Evolutionary conservation across 2,888 invertebrate genomes (phyloP).

Genomic region (Diarsia rubi): DNA sequence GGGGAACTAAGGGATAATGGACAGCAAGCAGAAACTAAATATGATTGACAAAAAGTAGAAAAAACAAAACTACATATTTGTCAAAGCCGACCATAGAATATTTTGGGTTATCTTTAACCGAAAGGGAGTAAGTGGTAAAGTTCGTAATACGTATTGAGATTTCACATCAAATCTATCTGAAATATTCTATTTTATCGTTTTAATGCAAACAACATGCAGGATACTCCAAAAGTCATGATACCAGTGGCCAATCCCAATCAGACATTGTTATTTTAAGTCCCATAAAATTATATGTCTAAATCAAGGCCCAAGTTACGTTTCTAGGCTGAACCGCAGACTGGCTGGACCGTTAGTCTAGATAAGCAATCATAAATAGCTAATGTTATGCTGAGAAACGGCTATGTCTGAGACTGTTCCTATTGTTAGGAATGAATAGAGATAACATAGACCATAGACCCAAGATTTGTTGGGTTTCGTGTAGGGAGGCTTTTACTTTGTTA

Average conservation of each 20-base stretch:
- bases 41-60: not conserved
- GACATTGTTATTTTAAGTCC: slow-evolving; percentile 33
- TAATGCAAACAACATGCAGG: not conserved
- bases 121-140: not conserved
- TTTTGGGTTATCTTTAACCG: not conserved
- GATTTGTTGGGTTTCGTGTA: slow-evolving; percentile 61
- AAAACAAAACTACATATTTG: not conserved
- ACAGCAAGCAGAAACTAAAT: not conserved
- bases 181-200: not conserved
- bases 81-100: not conserved
- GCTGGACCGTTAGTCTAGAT: slow-evolving; percentile 65
- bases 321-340: slow-evolving; percentile 60
- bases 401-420: slow-evolving; percentile 63
- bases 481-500: slow-evolving; percentile 62
- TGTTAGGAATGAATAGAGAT: slow-evolving; percentile 66
- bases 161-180: not conserved
- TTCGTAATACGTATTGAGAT: not conserved
- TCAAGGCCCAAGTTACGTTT: slow-evolving; percentile 61
- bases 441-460: slow-evolving; percentile 51
- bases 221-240: not conserved
- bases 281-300: slow-evolving; percentile 64
- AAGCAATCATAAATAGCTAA: slow-evolving; percentile 69
- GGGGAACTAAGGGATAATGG: no score
- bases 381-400: slow-evolving; percentile 67
- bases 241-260: slow-evolving; percentile 6